Evolutionary conservation across 37 sponge, comb jelly and placozoan genomes (phyloP), one percentile per base, ranked within the genome.

Genomic region (Chondrosia reniformis): DNA sequence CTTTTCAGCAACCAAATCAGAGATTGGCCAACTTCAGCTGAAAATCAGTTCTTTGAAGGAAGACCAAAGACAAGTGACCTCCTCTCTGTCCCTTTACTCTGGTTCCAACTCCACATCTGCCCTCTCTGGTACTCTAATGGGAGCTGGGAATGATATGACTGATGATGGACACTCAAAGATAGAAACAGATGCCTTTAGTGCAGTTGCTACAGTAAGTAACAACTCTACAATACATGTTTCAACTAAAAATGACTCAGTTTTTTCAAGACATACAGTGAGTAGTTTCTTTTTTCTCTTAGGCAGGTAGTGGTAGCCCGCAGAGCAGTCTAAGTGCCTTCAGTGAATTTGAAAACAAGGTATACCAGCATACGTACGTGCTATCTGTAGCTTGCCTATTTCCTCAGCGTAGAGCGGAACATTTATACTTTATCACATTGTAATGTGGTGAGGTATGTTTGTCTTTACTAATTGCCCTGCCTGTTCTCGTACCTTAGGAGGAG

Each of bases 301-400:
- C 89, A 75, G 93, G 93, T 15, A 85, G 85, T 55, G 88, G 86
- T 54, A 92, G 93, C 67, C 93, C 93, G 45, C 82, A 88, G 37
- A 88, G 89, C 71, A 88, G 85, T 39, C 76, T 92, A 33, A 92
- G 93, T 83, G 93, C 86, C 2, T 88, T 92, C 55, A 92, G 93
- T 41, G 59, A 64, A 25, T 45, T 55, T 36, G 65, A 55, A 10
- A 28, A 79, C 27, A 79, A 79, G 44, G 72, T 69, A 19, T 2
- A 38, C n/a, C n/a, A n/a, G n/a, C n/a, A n/a, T n/a, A n/a, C n/a
- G n/a, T n/a, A n/a, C 22, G 4, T 69, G 41, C 30, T 61, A 12
- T 64, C 2, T 64, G 3, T 33, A 34, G 10, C 52, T 49, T 49
- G 15, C 52, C 15, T 19, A 49, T 15, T 49, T 49, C 15, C 15